A percentile compares a stretch with the other conserved stretches of the same genome.
Evolutionary conservation across 2,113 vertebrate species (phyloP).

Genomic region (Nematolebias whitei): DNA sequence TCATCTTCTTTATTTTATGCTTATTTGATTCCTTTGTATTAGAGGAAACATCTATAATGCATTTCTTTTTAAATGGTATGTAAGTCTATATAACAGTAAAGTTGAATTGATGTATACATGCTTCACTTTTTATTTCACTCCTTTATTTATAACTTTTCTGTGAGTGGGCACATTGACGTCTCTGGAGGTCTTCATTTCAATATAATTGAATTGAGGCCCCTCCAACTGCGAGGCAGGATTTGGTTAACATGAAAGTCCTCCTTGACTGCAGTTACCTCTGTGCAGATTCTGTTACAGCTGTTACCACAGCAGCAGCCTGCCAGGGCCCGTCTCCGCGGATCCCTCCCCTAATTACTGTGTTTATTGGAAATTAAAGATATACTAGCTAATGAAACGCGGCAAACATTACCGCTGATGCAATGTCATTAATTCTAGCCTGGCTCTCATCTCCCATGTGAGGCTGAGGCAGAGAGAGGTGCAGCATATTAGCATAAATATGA

Average conservation of each 20-base stretch:
- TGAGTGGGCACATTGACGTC: slow-evolving; percentile 60
- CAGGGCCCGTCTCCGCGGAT: slow-evolving; percentile 77
- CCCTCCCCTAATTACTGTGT: slow-evolving; percentile 83
- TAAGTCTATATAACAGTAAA: slow-evolving; percentile 3
- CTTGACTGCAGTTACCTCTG: slow-evolving; percentile 75
- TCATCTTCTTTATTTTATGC: slow-evolving; percentile 24
- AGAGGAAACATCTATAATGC: slow-evolving; percentile 6
- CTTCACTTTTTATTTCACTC: slow-evolving; percentile 10
- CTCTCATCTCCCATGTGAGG: slow-evolving; percentile 76
- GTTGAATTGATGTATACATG: slow-evolving; percentile 34
- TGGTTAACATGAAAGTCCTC: slow-evolving; percentile 79
- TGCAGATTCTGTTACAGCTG: slow-evolving; percentile 81
- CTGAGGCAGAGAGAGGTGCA: slow-evolving; percentile 63
- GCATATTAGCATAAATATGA: slow-evolving; percentile 83
- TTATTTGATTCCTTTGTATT: slow-evolving; percentile 36
- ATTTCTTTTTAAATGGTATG: slow-evolving; percentile 1
- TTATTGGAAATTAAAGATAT: slow-evolving; percentile 87
- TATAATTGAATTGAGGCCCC: slow-evolving; percentile 80
- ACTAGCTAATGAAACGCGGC: slow-evolving; percentile 83
- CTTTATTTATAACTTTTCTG: slow-evolving; percentile 52
- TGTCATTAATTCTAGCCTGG: slow-evolving; percentile 82
- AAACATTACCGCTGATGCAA: slow-evolving; percentile 80
- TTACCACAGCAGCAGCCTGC: slow-evolving; percentile 76
- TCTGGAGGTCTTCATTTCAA: slow-evolving; percentile 80
- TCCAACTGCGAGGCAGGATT: slow-evolving; percentile 79